Base-by-base conservation (phyloP, 2,797 vertebrate genomes). In the Cichlasoma orientale region DNA sequence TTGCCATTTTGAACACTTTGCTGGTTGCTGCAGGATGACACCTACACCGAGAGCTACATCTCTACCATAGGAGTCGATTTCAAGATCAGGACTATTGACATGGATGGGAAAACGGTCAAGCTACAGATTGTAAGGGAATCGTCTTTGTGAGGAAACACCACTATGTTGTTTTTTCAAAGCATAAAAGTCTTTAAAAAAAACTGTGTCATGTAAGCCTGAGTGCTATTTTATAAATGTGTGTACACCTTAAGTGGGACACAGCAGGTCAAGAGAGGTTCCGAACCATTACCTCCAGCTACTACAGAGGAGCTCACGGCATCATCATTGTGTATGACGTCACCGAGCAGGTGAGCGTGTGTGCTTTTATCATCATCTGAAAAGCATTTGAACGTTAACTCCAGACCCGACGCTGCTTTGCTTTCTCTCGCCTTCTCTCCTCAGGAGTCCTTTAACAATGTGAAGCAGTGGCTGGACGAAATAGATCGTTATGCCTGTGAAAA, bases 321-420 rank as follows among this genome's bases (percentile, higher is more conserved):
- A 98, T 98, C 90, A 97, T 99, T 53, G 98, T 99, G 72, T 99
- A 97, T 75, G 97, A 99, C 85, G 97, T 99, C 85, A 99, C 98
- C 29, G 98, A 99, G 90, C 98, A 99, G 97, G 98, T 98, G 88
- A 41, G 79, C 4, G 55, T 25, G 61, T 27, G 1, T 55, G 58
- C 2, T 8, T 7, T 36, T 19, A 5, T 31, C 44, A 1, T 1
- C 44, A 4, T 11, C 31, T 16, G 44, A 23, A 33, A 21, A 29
- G 50, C 25, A 33, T 44, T 44, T 55, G 13, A 78, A 56, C 53
- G 10, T 54, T 66, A 81, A 80, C 74, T 9, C 6, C 6, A 6
- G n/a, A 14, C 33, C 31, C 23, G 6, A 36, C 0, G 11, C 11
- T 31, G 12, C 21, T 61, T 21, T 1, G 2, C 16, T 1, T 9